Evolutionary conservation across 2,888 invertebrate species (phyloP).

Genomic region (Dasysyrphus albostriatus): DNA sequence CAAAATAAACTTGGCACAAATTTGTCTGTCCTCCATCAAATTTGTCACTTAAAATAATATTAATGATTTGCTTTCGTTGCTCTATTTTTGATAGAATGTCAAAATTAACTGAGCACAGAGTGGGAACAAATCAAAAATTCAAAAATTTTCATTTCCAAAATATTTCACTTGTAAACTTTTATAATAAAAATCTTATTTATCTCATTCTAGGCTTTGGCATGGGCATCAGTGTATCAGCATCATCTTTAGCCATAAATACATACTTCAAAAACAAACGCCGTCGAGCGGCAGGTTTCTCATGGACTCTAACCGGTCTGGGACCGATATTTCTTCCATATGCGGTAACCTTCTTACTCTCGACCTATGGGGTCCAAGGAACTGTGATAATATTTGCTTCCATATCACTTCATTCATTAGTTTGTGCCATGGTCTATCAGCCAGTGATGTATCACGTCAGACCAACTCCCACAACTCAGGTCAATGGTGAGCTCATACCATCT

Average conservation of each 20-base stretch:
- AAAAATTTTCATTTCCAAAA: too few relatives aligned
- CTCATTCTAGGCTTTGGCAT: constrained; percentile 85
- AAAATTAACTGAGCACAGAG: too few relatives aligned
- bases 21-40: too few relatives aligned
- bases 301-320: constrained; percentile 90
- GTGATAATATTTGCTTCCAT: constrained; percentile 88
- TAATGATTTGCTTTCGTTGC: too few relatives aligned
- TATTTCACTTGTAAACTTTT: too few relatives aligned
- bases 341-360: constrained; percentile 86
- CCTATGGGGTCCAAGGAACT: constrained; percentile 88
- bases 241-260: constrained; percentile 89
- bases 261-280: constrained; percentile 89
- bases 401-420: constrained; percentile 88
- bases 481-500: constrained; percentile 54
- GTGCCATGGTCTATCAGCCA: constrained; percentile 89
- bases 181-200: not conserved
- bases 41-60: too few relatives aligned
- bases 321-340: constrained; percentile 90
- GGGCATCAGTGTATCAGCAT: constrained; percentile 88
- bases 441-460: constrained; percentile 88
- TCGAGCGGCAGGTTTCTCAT: constrained; percentile 89
- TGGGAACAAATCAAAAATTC: too few relatives aligned
- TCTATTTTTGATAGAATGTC: too few relatives aligned
- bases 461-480: constrained; percentile 78
- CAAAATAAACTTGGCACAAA: too few relatives aligned